Percentiles rank a stretch among this genome's conserved stretches.
These are phyloP conservation scores for Lysiphlebus fabarum DNA, from an alignment of 1,140 invertebrate species.

Conservation along the genomic window DNA sequence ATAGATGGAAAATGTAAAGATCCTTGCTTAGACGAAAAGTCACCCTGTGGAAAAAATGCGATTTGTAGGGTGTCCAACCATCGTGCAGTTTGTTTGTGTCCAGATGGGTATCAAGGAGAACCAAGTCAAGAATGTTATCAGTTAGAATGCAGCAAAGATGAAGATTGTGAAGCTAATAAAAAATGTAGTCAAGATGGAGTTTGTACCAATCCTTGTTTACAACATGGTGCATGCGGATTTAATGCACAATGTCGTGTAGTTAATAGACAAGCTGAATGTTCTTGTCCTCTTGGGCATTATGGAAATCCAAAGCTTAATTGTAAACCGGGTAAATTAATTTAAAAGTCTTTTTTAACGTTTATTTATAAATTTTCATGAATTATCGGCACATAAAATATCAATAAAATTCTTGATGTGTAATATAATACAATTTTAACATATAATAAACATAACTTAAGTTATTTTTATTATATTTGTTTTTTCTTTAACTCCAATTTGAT, in stretches of 20 bases:
- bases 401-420: no score
- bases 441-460: no score
- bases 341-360: not conserved
- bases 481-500: not conserved
- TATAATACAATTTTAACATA: no score
- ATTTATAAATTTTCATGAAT: no score
- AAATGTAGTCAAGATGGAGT: slow-evolving; percentile 68
- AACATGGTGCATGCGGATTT: slow-evolving; percentile 71
- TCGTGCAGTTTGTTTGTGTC: slow-evolving; percentile 78
- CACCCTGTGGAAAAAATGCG: slow-evolving; percentile 72
- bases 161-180: slow-evolving; percentile 77
- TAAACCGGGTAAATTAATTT: slow-evolving; percentile 55
- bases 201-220: slow-evolving; percentile 81
- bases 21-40: slow-evolving; percentile 65
- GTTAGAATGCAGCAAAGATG: slow-evolving; percentile 72
- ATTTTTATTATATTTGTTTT: not conserved
- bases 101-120: slow-evolving; percentile 78
- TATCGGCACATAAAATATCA: no score
- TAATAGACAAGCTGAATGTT: slow-evolving; percentile 72
- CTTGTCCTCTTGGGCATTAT: slow-evolving; percentile 79
- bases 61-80: slow-evolving; percentile 73
- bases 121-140: slow-evolving; percentile 70
- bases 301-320: slow-evolving; percentile 81
- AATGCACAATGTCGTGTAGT: slow-evolving; percentile 85
- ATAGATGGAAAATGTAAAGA: slow-evolving; percentile 72